Percentiles rank a stretch among this genome's conserved stretches.
Evolutionary conservation across 1,140 invertebrate species (phyloP).

Genomic region (Myzus persicae): DNA sequence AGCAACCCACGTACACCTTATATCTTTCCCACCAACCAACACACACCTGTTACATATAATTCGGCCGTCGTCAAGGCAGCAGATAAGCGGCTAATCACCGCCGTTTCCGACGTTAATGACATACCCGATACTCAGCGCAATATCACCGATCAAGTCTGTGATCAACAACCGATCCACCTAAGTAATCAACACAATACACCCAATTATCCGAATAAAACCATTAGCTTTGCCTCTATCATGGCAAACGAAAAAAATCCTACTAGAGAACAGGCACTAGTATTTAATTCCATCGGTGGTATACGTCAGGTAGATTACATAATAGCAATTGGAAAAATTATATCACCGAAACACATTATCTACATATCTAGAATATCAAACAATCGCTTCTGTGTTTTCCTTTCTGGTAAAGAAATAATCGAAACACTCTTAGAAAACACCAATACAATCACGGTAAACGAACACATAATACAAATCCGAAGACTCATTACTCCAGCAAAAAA

Average conservation of each 20-base stretch:
- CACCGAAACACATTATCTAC: background rate
- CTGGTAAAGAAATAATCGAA: background rate
- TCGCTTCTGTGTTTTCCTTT: background rate
- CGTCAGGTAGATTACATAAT: background rate
- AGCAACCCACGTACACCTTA: no score
- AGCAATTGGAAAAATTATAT: background rate
- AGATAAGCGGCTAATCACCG: no score
- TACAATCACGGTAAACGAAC: background rate
- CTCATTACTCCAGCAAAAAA: background rate
- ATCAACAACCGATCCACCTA: no score
- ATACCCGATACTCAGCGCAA: no score
- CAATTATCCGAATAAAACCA: no score
- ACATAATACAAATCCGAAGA: background rate
- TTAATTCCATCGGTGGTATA: background rate
- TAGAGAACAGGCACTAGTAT: background rate
- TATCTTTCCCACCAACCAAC: no score
- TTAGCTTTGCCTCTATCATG: background rate
- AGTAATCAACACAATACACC: no score
- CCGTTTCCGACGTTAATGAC: no score
- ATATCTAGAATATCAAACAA: background rate
- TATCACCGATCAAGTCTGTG: no score
- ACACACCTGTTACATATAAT: no score
- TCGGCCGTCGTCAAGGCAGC: no score
- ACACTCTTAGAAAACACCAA: background rate
- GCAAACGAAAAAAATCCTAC: background rate